Evolutionary conservation across 2,797 vertebrate genomes (phyloP), one percentile per base, ranked within the genome.

Genomic region (Esox masquinongy): DNA sequence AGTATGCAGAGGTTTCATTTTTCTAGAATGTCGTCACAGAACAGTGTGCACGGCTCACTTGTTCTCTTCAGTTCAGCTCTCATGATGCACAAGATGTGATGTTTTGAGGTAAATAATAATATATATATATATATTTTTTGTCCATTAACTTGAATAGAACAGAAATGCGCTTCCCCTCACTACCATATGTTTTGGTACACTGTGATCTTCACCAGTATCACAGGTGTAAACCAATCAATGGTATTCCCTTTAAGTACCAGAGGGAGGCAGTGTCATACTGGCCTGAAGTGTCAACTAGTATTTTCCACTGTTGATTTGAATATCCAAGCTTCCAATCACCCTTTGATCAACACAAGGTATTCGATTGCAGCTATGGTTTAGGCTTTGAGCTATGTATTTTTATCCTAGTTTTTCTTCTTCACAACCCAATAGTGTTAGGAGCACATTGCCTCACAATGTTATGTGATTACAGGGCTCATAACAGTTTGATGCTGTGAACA

Each of bases 201-300:
- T 51, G 50, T 56, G 19, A 56, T 19, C 17, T 6, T 56, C 51
- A 56, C 6, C 8, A 56, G n/a, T 7, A 56, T 56, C 17, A 56
- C 61, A 64, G 61, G 61, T 64, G 22, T 29, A 26, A 64, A 26
- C 22, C 24, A 15, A 12, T 64, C 5, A 64, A 64, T 4, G 24
- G 70, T 26, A 80, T 56, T 94, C 88, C 92, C 86, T 36, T 43
- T 29, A 53, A 77, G 82, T 49, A 80, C 92, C 92, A 93, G 91
- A 85, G 83, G 91, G 92, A 93, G 92, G 92, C 92, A 92, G 90
- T 92, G 89, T 85, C 84, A 90, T 82, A 89, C 91, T 49, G 22
- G 72, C 77, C 26, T 31, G 63, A 66, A 66, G 63, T 31, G 63
- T 31, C 63, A 66, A 66, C 15, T 64, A 31, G 29, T 34, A 31